A percentile compares a stretch with the other conserved stretches of the same genome.
Evolutionary conservation across 2,797 vertebrate genomes (phyloP).

Genomic region (Xenops minutus): DNA sequence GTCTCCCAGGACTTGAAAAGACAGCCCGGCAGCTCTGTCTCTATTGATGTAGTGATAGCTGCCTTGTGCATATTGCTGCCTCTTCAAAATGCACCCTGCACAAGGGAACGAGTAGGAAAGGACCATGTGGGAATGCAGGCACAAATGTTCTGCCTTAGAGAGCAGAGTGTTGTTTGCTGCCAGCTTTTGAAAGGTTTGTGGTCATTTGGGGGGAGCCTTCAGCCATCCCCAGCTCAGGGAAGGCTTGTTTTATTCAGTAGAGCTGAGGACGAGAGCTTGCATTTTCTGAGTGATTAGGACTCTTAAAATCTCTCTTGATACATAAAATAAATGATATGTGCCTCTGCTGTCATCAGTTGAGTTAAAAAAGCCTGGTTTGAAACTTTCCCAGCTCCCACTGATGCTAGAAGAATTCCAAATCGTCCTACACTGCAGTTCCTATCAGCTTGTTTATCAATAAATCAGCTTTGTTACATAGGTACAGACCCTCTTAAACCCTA

Average conservation of each 20-base stretch:
- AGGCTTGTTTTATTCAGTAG: background rate
- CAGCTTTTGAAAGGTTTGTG: constrained; percentile 23
- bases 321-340: background rate
- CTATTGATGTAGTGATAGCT: background rate
- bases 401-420: background rate
- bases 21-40: background rate
- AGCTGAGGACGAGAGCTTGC: background rate
- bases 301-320: constrained; percentile 15
- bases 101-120: background rate
- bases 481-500: background rate
- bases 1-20: constrained; percentile 13
- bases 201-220: background rate
- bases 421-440: background rate
- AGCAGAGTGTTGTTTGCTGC: background rate
- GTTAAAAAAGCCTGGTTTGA: background rate
- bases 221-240: background rate
- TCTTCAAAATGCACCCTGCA: background rate
- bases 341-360: background rate
- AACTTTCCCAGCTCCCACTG: background rate
- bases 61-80: constrained; percentile 3
- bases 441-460: background rate
- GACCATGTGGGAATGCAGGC: background rate
- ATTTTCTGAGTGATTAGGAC: background rate
- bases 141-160: background rate
- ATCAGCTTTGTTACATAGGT: background rate